Base-by-base conservation (phyloP, 2,888 invertebrate species). In the Archaeoteleia sp. region DNA sequence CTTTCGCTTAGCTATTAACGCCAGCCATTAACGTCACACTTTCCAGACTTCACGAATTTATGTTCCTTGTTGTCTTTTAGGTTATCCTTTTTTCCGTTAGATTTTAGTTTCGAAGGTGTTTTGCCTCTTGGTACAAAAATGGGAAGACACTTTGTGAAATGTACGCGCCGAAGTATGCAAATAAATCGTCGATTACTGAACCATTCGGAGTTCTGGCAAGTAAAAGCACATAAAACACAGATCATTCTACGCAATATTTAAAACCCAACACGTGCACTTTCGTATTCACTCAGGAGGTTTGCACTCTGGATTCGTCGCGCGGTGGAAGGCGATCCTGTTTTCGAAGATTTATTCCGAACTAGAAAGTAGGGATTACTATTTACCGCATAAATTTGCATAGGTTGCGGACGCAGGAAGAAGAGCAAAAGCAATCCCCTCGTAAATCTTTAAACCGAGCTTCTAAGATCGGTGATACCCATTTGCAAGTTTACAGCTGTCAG, bases 301-400 rank as follows among this genome's bases (percentile, higher is more conserved):
- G 61, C 67, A 54, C 70, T 70, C 62, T 62, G 58, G 48, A 45
- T 68, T 39, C 70, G 72, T 76, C 72, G 53, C 42, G 23, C 30
- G 34, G 42, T 45, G 51, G 42, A 53, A 51, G 37, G 43, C 39
- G 55, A 51, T 67, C 53, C 57, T 55, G 70, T 58, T 61, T 70
- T 57, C 51, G 54, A 62, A 72, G 77, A 77, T 79, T 78, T 78
- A 78, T 78, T 78, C 73, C 58, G 34, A 75, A 72, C 70, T 61
- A 60, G 72, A 70, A 67, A 71, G 63, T 67, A 68, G 66, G 73
- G 74, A 78, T 79, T 78, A 76, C 76, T 76, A 76, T 80, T 80
- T 78, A 72, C 73, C 71, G 73, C 73, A 78, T 76, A 79, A 79
- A 79, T 80, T 79, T 79, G 78, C 77, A 76, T 79, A 74, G 61